These are phyloP conservation scores for Axis porcinus DNA, from an alignment of 2,113 vertebrate species.

Conservation along the genomic window DNA sequence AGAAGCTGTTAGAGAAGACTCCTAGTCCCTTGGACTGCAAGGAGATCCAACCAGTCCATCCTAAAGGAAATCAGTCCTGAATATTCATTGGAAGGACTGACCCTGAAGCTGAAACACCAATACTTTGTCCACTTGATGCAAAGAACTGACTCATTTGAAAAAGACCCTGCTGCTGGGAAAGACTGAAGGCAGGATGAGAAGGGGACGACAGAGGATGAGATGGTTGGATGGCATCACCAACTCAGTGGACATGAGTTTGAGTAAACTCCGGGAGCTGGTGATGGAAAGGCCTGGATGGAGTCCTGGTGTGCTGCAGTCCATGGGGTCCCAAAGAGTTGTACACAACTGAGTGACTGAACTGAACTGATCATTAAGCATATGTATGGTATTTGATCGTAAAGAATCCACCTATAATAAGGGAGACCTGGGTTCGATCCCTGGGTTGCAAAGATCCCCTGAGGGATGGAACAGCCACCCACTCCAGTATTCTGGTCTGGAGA, in stretches of 20 bases:
- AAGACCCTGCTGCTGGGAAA: neutral
- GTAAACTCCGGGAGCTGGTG: neutral
- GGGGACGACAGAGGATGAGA: neutral
- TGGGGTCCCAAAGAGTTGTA: rapidly evolving
- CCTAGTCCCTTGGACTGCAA: neutral
- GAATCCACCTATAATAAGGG: neutral
- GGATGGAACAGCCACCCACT: neutral
- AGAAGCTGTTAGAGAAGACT: neutral
- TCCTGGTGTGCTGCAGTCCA: neutral
- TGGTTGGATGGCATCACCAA: neutral
- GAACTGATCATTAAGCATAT: neutral
- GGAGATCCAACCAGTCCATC: neutral
- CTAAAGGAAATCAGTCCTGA: neutral
- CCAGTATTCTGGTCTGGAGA: neutral
- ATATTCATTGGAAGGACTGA: neutral
- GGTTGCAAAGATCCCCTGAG: rapidly evolving
- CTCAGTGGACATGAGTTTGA: neutral
- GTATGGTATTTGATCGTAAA: neutral
- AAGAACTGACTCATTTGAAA: neutral
- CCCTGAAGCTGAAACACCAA: neutral
- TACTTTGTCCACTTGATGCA: rapidly evolving
- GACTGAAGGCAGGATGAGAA: neutral
- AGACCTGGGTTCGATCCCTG: neutral
- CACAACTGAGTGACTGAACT: neutral
- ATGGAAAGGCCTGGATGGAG: neutral